Percentiles rank a stretch among this genome's conserved stretches.
phyloP scores from a whole-genome alignment of 2,888 invertebrate species.

The Gnatocerus cornutus region DNA sequence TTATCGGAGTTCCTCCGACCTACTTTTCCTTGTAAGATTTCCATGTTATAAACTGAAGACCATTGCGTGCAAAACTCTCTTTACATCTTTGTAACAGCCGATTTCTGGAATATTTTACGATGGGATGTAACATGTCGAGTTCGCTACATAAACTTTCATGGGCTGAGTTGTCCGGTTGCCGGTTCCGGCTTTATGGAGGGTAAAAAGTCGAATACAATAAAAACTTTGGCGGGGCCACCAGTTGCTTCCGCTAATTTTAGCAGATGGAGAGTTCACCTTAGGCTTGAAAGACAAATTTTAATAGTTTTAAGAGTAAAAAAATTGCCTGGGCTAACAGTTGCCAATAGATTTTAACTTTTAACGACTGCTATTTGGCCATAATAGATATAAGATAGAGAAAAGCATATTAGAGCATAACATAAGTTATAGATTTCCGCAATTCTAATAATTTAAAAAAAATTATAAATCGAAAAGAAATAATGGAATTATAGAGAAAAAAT shows the following conservation, averaged over 20 bases:
- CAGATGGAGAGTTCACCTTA: too few relatives aligned
- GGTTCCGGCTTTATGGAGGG: conserved; percentile 3
- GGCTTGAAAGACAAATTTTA: too few relatives aligned
- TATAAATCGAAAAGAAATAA: too few relatives aligned
- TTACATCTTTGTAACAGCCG: conserved; percentile 9
- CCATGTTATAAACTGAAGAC: background rate
- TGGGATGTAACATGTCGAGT: conserved; percentile 2
- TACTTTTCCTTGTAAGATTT: conserved; percentile 1
- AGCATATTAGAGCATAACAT: too few relatives aligned
- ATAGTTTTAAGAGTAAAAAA: too few relatives aligned
- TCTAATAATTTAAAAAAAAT: too few relatives aligned
- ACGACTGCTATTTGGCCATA: too few relatives aligned
- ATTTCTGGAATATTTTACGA: conserved; percentile 8
- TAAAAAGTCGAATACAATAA: conserved; percentile 11
- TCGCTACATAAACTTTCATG: conserved; percentile 13
- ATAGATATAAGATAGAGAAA: too few relatives aligned
- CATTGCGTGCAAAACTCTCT: conserved; percentile 1
- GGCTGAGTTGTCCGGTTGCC: conserved; percentile 2
- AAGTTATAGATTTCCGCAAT: too few relatives aligned
- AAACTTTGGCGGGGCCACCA: conserved; percentile 6
- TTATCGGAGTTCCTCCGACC: background rate
- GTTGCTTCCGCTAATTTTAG: background rate
- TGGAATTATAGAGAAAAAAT: too few relatives aligned
- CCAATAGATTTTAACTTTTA: too few relatives aligned
- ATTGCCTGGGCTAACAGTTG: too few relatives aligned